Evolutionary conservation across 2,888 invertebrate species (phyloP), one percentile per base, ranked within the genome.

Genomic region (Drosophila mayaguana): DNA sequence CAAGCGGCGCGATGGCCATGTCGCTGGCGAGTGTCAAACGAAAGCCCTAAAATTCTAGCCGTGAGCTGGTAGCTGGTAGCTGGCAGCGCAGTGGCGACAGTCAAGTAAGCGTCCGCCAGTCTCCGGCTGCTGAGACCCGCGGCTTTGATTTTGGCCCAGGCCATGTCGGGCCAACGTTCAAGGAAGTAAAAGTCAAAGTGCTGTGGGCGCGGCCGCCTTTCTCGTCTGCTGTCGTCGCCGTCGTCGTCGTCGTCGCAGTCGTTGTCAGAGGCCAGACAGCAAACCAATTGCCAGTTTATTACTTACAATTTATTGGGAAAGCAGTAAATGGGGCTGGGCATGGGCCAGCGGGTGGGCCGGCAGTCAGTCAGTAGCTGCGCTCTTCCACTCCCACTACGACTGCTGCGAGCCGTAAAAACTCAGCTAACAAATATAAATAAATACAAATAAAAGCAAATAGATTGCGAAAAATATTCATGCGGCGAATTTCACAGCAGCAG

Each of bases 221-320:
- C 68, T 67, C 67, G 54, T 63, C 77, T 65, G 18, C 18, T 63
- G 64, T 40, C 32, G 40, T 34, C 22, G 43, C 25, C 22, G 38
- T 34, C 22, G 42, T 40, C 32, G 38, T 32, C 28, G 25, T 25
- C 25, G 25, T 38, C 38, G 59, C 36, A 25, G 63, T 45, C 51
- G 77, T 77, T 78, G 77, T 78, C 80, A 80, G 78, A 67, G 80
- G 78, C 80, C 76, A 78, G 78, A 78, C 80, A 80, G 80, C 75
- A 69, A 88, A 83, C 85, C 89, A 87, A 88, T 88, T 85, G 83
- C 77, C 89, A 88, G 81, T 88, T 88, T 85, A 86, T 85, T 85
- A 86, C 89, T 83, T 74, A 79, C 79, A 88, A 88, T 88, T 85
- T 88, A 86, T 88, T 85, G 89, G 60, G 57, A 76, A 76, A 81